Evolutionary conservation across 2,888 invertebrate genomes (phyloP), one percentile per base, ranked within the genome.

Genomic region (Mechanitis messenoides): DNA sequence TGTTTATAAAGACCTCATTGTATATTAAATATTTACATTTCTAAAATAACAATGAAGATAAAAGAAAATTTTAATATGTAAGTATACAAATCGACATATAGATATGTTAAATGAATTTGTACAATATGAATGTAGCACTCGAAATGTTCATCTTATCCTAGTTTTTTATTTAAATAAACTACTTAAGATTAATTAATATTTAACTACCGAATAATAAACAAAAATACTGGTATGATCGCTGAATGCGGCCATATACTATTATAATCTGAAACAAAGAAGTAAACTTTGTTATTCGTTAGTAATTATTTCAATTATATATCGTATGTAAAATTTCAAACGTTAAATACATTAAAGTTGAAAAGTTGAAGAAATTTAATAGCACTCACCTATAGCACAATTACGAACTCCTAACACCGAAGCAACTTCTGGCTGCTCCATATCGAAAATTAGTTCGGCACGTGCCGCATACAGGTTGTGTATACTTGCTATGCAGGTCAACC

Each of bases 361-460:
- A 60, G 57, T 61, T 62, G 45, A 53, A 33, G 55, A 53, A 58
- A 66, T 66, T 63, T 58, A 67, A 67, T 69, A 65, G 55, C 65
- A 79, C 88, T 85, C 78, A 92, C 92, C 91, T 79, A 79, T 73
- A 69, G 92, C 91, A 71, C 91, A 91, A 84, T 93, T 93, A 66
- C 93, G 91, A 65, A 94, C 94, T 72, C 94, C 94, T 72, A 94
- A 85, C 73, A 95, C 94, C 62, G 94, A 94, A 65, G 94, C 94
- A 72, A 94, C 92, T 81, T 93, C 92, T 64, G 95, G 94, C 74
- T 93, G 92, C 81, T 94, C 94, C 86, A 94, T 94, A 80, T 93
- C 93, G 74, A 94, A 89, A 72, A 92, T 86, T 68, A 92, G 85
- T 79, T 92, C 93, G 60, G 92, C 90, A 69, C 92, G 89, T 70